These are phyloP conservation scores for Tolmerus cingulatus DNA, from an alignment of 2,888 invertebrate genomes.

Conservation along the genomic window DNA sequence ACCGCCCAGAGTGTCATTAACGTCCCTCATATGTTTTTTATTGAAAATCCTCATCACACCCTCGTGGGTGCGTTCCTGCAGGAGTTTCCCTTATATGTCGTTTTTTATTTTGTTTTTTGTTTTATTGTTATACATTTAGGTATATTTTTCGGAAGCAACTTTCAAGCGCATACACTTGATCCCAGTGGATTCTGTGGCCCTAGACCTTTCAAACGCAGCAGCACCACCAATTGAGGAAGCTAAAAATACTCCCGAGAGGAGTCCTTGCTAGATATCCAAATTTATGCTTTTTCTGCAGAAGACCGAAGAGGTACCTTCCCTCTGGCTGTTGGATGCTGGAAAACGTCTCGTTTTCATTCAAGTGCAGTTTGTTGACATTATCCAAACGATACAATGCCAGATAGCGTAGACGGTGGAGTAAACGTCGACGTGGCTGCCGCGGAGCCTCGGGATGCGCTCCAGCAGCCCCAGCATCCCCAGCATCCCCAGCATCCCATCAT, in stretches of 20 bases:
- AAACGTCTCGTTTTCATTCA: slow-evolving; percentile 5
- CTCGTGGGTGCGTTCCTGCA: background rate
- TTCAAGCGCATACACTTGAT: background rate
- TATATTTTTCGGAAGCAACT: background rate
- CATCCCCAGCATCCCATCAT: background rate
- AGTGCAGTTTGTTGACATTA: slow-evolving; percentile 23
- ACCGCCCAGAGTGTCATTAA: background rate
- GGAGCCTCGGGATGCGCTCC: background rate
- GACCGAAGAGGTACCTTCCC: background rate
- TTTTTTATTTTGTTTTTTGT: background rate
- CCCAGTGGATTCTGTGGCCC: background rate
- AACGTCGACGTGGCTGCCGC: background rate
- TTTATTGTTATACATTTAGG: background rate
- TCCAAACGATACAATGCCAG: background rate
- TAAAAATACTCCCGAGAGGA: background rate
- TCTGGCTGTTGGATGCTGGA: background rate
- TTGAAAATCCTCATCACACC: background rate
- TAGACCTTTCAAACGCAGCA: background rate
- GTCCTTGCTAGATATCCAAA: background rate
- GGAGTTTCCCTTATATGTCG: background rate
- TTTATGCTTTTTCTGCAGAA: background rate
- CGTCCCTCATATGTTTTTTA: background rate
- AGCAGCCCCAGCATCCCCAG: background rate
- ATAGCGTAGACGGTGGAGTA: background rate
- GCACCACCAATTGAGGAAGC: background rate